Base-by-base conservation (phyloP, 2,888 invertebrate species). In the Pherbina coryleti region DNA sequence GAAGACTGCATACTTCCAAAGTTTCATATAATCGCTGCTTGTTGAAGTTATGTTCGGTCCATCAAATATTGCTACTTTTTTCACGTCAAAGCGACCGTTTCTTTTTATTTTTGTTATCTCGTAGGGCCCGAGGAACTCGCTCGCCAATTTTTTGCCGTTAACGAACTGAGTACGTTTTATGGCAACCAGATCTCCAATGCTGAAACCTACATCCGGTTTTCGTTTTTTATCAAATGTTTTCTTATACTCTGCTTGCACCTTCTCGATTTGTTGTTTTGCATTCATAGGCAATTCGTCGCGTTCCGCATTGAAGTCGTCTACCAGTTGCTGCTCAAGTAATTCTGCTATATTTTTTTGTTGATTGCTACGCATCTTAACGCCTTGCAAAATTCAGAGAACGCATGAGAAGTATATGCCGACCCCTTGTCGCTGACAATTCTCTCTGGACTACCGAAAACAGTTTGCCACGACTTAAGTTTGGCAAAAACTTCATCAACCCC, bases 51-150 rank as follows among this genome's bases (percentile, higher is more conserved):
- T n/a, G 19, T 19, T 53, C n/a, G 53, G n/a, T 19, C n/a, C 53
- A 19, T 53, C 53, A n/a, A 53, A n/a, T 53, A 19, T 19, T 53
- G 53, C 53, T 19, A 17, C 17, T 53, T 53, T 53, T 9, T 53
- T 53, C 5, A 53, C 25, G 22, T 4, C 53, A 53, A 19, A 17
- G 17, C 53, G n/a, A n/a, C 53, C 53, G 19, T 9, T 53, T n/a
- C 53, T n/a, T 53, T 53, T 53, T 53, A 53, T 17, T 19, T 53
- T 53, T 17, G 5, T 53, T 53, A 53, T 19, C 17, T 19, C 53
- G 75, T 88, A 87, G n/a, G 88, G 87, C 1, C 88, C 89, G n/a
- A 89, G 76, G 76, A 82, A 88, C 77, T 87, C 88, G 2, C 81
- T 69, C 28, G 81, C 78, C 4, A 89, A 67, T 78, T 89, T 89